Percentiles rank a stretch among this genome's conserved stretches.
phyloP scores from a whole-genome alignment of 1,140 invertebrate genomes.

The Leptinotarsa undecemlineata region DNA sequence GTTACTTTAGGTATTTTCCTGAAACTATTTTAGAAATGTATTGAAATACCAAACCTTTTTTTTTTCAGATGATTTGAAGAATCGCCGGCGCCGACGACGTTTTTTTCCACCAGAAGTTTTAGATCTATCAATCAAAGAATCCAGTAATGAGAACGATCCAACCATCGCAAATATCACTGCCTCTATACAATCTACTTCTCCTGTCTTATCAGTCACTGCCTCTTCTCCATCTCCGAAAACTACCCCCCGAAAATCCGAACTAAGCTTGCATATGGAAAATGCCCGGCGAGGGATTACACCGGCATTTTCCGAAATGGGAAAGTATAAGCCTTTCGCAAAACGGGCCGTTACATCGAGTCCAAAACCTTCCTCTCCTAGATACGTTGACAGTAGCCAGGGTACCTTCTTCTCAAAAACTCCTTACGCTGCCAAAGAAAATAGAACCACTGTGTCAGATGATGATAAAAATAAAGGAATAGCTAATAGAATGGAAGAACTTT shows the following conservation, averaged over 20 bases:
- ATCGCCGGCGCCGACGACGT: conserved; percentile 54
- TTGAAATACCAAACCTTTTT: background rate
- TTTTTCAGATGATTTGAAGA: conserved; percentile 55
- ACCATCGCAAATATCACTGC: conserved; percentile 43
- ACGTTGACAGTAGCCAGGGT: background rate
- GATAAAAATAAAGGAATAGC: conserved; percentile 60
- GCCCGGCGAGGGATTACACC: conserved; percentile 47
- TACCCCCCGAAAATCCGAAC: conserved; percentile 45
- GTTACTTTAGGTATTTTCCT: too few relatives aligned
- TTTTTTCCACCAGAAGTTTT: conserved; percentile 55
- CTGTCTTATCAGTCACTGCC: conserved; percentile 43
- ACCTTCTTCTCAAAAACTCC: background rate
- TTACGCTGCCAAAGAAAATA: background rate
- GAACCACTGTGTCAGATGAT: conserved; percentile 31
- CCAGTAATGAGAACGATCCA: conserved; percentile 33
- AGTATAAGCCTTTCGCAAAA: conserved; percentile 37
- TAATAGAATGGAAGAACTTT: conserved; percentile 66
- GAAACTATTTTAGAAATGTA: too few relatives aligned
- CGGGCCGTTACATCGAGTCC: conserved; percentile 40
- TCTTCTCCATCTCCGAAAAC: conserved; percentile 28
- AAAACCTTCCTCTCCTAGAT: conserved; percentile 24
- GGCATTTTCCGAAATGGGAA: conserved; percentile 44
- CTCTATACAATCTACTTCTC: conserved; percentile 34
- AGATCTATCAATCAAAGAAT: conserved; percentile 33
- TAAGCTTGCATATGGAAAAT: conserved; percentile 56